Evolutionary conservation across 2,888 invertebrate genomes (phyloP).

Genomic region (Stictocephala bisonia): DNA sequence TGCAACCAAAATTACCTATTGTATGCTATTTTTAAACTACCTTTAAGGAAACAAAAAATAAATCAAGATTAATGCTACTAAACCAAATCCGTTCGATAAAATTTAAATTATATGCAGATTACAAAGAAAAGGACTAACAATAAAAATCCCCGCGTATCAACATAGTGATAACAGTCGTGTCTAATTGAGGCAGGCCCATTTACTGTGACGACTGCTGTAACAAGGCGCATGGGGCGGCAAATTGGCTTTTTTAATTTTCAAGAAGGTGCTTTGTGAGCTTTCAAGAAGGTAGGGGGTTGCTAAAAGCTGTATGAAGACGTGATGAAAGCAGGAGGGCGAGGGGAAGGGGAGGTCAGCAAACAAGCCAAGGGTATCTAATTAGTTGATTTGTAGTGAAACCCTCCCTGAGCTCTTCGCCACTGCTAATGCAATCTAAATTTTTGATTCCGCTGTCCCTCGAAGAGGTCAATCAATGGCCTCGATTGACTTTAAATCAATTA

Average conservation of each 20-base stretch:
- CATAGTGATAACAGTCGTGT: no score
- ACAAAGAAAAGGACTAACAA: no score
- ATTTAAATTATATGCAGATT: no score
- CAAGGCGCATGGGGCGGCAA: no score
- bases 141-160: no score
- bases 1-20: no score
- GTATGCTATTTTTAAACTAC: no score
- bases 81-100: no score
- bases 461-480: slow-evolving; percentile 45
- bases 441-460: slow-evolving; percentile 42
- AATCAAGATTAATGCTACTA: no score
- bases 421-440: slow-evolving; percentile 47
- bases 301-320: slow-evolving; percentile 38
- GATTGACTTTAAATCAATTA: slow-evolving; percentile 49
- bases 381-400: slow-evolving; percentile 50
- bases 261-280: slow-evolving; percentile 35
- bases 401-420: slow-evolving; percentile 35
- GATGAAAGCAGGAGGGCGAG: slow-evolving; percentile 32
- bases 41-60: no score
- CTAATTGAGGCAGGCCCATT: slow-evolving; percentile 34
- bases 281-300: slow-evolving; percentile 10
- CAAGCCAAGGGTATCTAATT: slow-evolving; percentile 46
- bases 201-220: slow-evolving; percentile 12
- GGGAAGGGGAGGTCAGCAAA: slow-evolving; percentile 36
- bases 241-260: slow-evolving; percentile 43